Conservation (phyloP, 2,797 vertebrate genomes). For the Urocyon cinereoargenteus region DNA sequence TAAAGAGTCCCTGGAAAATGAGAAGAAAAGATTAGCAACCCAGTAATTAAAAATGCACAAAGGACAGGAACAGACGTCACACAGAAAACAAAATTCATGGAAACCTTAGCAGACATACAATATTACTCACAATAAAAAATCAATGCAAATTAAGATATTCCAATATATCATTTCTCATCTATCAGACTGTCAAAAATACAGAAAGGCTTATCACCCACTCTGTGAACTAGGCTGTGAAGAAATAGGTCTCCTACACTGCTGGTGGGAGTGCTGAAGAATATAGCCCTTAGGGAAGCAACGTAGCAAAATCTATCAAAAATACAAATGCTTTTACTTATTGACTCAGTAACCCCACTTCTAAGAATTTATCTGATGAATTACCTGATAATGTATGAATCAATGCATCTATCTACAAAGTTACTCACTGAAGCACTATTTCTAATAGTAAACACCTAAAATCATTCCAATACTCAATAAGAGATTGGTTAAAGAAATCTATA, state of each 20-base stretch:
- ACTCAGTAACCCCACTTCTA: background rate
- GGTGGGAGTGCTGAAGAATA: background rate
- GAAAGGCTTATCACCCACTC: background rate
- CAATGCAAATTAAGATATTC: background rate
- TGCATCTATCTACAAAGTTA: background rate
- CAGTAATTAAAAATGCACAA: conserved; percentile 28
- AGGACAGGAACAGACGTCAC: background rate
- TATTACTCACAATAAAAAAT: background rate
- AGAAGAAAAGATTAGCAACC: background rate
- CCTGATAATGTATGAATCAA: background rate
- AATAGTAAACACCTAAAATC: background rate
- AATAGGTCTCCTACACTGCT: background rate
- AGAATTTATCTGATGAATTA: background rate
- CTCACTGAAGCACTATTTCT: background rate
- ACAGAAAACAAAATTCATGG: background rate
- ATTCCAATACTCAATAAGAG: background rate
- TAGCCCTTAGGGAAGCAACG: background rate
- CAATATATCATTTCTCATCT: background rate
- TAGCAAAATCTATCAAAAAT: background rate
- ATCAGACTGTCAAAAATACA: background rate
- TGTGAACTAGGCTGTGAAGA: background rate
- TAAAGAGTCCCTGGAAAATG: background rate
- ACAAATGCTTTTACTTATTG: background rate
- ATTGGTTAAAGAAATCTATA: background rate
- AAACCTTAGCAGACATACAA: background rate